Percentiles rank a stretch among this genome's conserved stretches.
These are phyloP conservation scores for Lysiphlebus fabarum DNA, from an alignment of 1,140 invertebrate genomes.

Conservation along the genomic window DNA sequence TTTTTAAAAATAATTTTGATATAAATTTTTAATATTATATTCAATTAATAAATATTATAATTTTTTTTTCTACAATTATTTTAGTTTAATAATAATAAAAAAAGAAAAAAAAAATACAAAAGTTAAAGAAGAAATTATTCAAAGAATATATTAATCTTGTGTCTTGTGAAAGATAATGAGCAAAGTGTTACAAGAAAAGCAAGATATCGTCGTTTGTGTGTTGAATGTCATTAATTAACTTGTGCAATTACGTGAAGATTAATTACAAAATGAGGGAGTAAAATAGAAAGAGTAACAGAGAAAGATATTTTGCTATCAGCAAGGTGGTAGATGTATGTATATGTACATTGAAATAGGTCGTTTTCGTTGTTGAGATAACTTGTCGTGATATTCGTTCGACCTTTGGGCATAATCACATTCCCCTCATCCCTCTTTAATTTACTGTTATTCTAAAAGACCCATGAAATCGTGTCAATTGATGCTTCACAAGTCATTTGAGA, in stretches of 20 bases:
- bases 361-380: slow-evolving; percentile 35
- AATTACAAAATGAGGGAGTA: slow-evolving; percentile 28
- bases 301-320: background rate
- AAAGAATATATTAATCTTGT: slow-evolving; percentile 32
- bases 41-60: too few relatives aligned
- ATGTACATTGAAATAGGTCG: slow-evolving; percentile 16
- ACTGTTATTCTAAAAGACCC: background rate
- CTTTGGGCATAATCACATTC: slow-evolving; percentile 12
- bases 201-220: slow-evolving; percentile 25
- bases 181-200: slow-evolving; percentile 30
- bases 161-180: slow-evolving; percentile 36
- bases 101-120: too few relatives aligned
- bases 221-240: slow-evolving; percentile 42
- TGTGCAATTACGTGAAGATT: slow-evolving; percentile 42
- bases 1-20: too few relatives aligned
- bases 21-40: too few relatives aligned
- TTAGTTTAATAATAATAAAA: too few relatives aligned
- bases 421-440: background rate
- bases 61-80: too few relatives aligned
- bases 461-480: slow-evolving; percentile 20
- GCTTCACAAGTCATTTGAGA: slow-evolving; percentile 20
- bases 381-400: slow-evolving; percentile 28
- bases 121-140: too few relatives aligned
- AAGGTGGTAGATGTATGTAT: too few relatives aligned
- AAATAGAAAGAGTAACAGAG: slow-evolving; percentile 8